A percentile compares a stretch with the other conserved stretches of the same genome.
Evolutionary conservation across 1,140 invertebrate genomes (phyloP).

Genomic region (Aphelinus atriplicis): DNA sequence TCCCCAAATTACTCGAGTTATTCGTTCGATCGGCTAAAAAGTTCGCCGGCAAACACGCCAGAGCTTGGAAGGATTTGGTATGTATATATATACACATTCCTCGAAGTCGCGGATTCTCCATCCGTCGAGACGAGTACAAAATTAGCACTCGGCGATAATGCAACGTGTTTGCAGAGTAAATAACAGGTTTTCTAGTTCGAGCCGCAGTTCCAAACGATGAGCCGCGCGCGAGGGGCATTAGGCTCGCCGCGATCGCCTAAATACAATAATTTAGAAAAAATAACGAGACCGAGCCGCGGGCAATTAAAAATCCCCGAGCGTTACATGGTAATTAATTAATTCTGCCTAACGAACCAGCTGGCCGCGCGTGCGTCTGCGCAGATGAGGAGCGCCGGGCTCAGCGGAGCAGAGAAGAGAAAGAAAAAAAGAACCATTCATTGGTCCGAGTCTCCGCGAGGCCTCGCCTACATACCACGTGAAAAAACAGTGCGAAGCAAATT

Average conservation of each 20-base stretch:
- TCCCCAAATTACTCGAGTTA: no score
- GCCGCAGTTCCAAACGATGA: no score
- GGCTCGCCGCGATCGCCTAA: constrained; percentile 17
- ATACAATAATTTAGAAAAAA: constrained; percentile 34
- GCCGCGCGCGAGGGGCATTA: background rate
- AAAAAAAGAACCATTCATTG: constrained; percentile 7
- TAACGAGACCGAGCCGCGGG: constrained; percentile 18
- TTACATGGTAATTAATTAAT: constrained; percentile 29
- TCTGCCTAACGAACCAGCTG: constrained; percentile 33
- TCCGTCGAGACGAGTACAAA: no score
- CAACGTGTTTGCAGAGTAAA: constrained; percentile 1
- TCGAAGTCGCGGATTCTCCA: no score
- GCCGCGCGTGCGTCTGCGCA: background rate
- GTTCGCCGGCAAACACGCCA: no score
- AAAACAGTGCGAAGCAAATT: background rate
- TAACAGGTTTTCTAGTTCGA: background rate
- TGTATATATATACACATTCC: no score
- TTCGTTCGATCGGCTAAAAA: no score
- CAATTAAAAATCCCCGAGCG: background rate
- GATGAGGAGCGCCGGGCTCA: background rate
- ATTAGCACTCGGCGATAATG: no score
- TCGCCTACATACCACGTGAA: background rate
- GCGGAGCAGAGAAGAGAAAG: constrained; percentile 1
- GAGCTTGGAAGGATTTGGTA: no score
- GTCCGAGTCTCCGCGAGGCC: background rate